Base-by-base conservation (phyloP, 2,113 vertebrate species). In the Aldabrachelys gigantea region DNA sequence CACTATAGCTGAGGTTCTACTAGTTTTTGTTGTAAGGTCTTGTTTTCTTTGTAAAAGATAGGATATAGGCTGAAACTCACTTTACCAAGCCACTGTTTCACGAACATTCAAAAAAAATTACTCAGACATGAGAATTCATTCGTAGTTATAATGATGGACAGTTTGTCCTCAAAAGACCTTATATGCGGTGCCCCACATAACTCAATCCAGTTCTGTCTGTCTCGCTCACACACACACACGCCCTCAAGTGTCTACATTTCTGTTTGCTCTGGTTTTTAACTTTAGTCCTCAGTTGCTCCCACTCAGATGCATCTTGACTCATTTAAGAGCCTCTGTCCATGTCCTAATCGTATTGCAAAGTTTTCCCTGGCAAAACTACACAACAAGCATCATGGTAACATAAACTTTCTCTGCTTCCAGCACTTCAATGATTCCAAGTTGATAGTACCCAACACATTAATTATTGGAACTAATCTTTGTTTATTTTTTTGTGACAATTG, bases 321-420 rank as follows among this genome's bases (percentile, higher is more conserved):
- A 89, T 94, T 96, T 90, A 80, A 49, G 65, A 80, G 44, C 50
- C 69, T 35, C 53, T 92, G 82, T 72, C 65, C 65, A 72, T 72
- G n/a, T 72, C 89, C 91, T 93, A 91, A 97, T 94, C 90, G 83
- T 90, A 76, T 54, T 82, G 82, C 47, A n/a, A 83, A 35, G 31
- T 53, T 88, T 59, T 82, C 75, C 75, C 62, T 91, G 94, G 95
- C 96, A 95, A 90, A 79, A 89, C 57, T 50, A 88, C 91, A 84
- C 81, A 94, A 93, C 72, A 12, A 49, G 16, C 29, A 27, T 47
- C 24, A 52, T 25, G 7, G 85, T 53, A 92, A 85, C 59, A 90
- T 84, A 65, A 82, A 72, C 91, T 89, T 96, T 96, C 87, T 13
- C 94, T 93, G n/a, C 93, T 97, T 97, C 91, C 94, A 96, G 81